Conservation (phyloP, 2,113 vertebrate genomes). For the Orthonyx spaldingii region DNA sequence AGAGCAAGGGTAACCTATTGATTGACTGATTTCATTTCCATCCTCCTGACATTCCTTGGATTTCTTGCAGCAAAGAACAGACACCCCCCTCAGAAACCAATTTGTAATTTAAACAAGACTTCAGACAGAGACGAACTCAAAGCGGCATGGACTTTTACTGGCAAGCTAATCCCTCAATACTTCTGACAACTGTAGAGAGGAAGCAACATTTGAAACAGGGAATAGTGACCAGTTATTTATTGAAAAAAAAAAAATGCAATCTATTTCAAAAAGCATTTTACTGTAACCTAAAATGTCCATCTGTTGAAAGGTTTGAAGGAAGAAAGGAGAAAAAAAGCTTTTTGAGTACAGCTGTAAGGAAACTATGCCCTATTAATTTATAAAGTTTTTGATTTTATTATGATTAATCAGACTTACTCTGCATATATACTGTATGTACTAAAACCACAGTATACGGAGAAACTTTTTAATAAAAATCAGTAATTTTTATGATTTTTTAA, state of each 20-base stretch:
- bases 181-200: not conserved
- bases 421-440: not conserved
- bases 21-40: not conserved
- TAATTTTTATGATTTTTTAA: not conserved
- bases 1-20: not conserved
- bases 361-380: not conserved
- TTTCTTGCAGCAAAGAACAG: not conserved
- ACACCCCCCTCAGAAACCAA: not conserved
- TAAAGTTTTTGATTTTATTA: not conserved
- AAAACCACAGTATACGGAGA: not conserved
- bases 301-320: not conserved
- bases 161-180: not conserved
- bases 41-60: not conserved
- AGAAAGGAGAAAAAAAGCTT: not conserved
- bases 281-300: not conserved
- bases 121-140: not conserved
- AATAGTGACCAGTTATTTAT: not conserved
- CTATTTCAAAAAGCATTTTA: slow-evolving; percentile 20
- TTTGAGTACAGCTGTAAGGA: not conserved
- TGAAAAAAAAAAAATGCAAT: slow-evolving; percentile 1
- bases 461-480: not conserved
- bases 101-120: not conserved
- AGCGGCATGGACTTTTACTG: not conserved
- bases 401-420: not conserved
- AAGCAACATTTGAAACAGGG: not conserved